These are phyloP conservation scores for Eriosoma lanigerum DNA, from an alignment of 1,140 invertebrate genomes.

Conservation along the genomic window DNA sequence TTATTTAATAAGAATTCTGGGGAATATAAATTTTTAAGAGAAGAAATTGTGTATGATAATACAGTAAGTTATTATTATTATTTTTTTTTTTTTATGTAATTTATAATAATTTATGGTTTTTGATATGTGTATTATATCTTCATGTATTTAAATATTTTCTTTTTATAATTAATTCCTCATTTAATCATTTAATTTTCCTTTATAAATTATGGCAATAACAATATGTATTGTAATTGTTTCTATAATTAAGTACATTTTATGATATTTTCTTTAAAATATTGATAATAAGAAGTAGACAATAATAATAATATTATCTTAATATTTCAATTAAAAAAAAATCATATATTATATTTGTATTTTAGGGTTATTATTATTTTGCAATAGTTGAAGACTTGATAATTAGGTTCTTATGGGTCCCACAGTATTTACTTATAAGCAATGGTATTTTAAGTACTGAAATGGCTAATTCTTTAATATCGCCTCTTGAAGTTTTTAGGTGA, in stretches of 20 bases:
- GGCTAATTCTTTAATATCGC: slow-evolving; percentile 75
- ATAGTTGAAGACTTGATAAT: slow-evolving; percentile 81
- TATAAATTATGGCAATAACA: no score
- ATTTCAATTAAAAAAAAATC: neutral
- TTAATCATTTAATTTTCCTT: no score
- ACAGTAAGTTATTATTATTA: slow-evolving; percentile 57
- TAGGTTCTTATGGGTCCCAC: slow-evolving; percentile 79
- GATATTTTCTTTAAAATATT: no score
- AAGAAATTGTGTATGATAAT: slow-evolving; percentile 78
- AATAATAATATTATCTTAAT: no score
- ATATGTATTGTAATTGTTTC: no score
- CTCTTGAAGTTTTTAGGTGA: slow-evolving; percentile 79
- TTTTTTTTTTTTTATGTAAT: neutral
- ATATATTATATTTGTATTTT: slow-evolving; percentile 25
- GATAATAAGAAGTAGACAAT: no score
- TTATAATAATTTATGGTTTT: no score
- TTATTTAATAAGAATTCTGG: slow-evolving; percentile 84
- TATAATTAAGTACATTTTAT: neutral
- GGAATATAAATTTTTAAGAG: slow-evolving; percentile 77
- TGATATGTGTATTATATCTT: no score
- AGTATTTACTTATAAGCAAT: slow-evolving; percentile 75
- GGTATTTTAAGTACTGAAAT: slow-evolving; percentile 72
- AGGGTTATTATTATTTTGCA: slow-evolving; percentile 74
- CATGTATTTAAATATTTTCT: no score
- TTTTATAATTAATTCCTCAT: no score